Conservation (phyloP, 2,888 invertebrate genomes). For the Tortrix viridana region DNA sequence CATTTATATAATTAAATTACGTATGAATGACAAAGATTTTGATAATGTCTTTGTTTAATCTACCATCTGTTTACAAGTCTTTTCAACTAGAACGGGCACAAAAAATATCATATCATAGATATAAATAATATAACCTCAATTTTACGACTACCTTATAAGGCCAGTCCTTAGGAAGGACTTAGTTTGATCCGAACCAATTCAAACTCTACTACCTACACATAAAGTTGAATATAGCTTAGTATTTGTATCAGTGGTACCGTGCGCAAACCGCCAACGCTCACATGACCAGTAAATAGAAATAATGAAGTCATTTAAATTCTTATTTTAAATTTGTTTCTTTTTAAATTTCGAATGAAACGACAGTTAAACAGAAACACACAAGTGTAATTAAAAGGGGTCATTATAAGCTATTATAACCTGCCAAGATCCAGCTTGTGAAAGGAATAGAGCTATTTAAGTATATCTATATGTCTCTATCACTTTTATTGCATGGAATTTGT, state of each 20-base stretch:
- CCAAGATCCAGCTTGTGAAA: too few relatives aligned
- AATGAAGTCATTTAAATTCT: conserved; percentile 61
- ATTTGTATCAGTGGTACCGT: conserved; percentile 56
- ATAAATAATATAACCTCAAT: conserved; percentile 64
- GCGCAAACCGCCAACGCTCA: conserved; percentile 64
- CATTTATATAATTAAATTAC: too few relatives aligned
- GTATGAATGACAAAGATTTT: too few relatives aligned
- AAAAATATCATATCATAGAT: conserved; percentile 36
- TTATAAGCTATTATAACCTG: too few relatives aligned
- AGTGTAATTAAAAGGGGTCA: background rate
- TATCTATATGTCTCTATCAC: too few relatives aligned
- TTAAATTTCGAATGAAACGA: conserved; percentile 3
- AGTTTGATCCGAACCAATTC: conserved; percentile 43
- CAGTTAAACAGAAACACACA: background rate
- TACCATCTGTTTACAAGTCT: conserved; percentile 16
- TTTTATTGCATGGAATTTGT: too few relatives aligned
- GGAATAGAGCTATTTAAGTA: too few relatives aligned
- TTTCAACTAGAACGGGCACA: conserved; percentile 2
- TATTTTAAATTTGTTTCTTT: conserved; percentile 39
- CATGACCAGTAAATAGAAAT: conserved; percentile 65
- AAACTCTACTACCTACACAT: conserved; percentile 28
- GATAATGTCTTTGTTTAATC: background rate
- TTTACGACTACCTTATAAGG: conserved; percentile 68
- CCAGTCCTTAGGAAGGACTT: conserved; percentile 54
- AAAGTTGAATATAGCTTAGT: conserved; percentile 45